Conservation (phyloP, 2,888 invertebrate species). For the Coronaproctus castanopsis region DNA sequence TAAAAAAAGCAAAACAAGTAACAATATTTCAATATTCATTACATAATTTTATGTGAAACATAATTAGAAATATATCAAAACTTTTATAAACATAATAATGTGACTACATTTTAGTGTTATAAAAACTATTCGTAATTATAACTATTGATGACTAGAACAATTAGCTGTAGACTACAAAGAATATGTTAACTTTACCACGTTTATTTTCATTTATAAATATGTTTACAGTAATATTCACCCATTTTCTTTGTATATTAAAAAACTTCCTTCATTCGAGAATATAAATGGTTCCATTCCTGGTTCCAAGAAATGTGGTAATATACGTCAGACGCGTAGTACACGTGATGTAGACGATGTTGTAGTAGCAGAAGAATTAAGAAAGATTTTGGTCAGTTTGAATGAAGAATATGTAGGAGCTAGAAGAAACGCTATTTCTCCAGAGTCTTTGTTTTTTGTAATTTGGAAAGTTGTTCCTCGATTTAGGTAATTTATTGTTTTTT, state of each 20-base stretch:
- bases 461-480: slow-evolving; percentile 70
- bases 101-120: too few species aligned
- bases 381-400: slow-evolving; percentile 49
- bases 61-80: too few species aligned
- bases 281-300: slow-evolving; percentile 28
- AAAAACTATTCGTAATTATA: too few species aligned
- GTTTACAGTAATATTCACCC: slow-evolving; percentile 54
- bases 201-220: neutral
- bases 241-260: slow-evolving; percentile 61
- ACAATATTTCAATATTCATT: too few species aligned
- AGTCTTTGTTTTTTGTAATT: slow-evolving; percentile 57
- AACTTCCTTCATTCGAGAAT: slow-evolving; percentile 47
- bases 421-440: slow-evolving; percentile 56
- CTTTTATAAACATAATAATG: too few species aligned
- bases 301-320: slow-evolving; percentile 32
- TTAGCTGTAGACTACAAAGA: too few species aligned
- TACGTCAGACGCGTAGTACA: slow-evolving; percentile 38
- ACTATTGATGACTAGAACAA: too few species aligned
- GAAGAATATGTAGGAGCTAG: slow-evolving; percentile 36
- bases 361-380: slow-evolving; percentile 57
- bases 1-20: too few species aligned
- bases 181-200: neutral
- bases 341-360: slow-evolving; percentile 46
- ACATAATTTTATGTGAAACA: too few species aligned
- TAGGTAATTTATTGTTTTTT: slow-evolving; percentile 26